Conservation (phyloP, 2,888 invertebrate genomes). For the Apodemia zela region DNA sequence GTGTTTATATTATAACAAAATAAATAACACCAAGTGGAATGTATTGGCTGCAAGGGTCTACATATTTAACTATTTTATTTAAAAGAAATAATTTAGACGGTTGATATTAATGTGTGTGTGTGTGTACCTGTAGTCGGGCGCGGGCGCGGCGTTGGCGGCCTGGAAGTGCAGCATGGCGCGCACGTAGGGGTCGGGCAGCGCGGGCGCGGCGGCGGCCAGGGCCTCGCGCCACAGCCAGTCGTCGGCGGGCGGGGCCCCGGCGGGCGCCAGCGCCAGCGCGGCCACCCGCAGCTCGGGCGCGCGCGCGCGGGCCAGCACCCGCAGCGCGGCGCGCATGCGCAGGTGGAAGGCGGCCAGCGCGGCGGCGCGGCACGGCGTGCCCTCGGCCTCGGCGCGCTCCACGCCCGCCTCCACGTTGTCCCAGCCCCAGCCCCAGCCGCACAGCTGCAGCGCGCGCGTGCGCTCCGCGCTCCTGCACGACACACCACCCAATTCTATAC, state of each 20-base stretch:
- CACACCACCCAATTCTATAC: no score
- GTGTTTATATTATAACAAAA: no score
- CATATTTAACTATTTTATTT: no score
- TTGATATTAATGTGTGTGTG: no score
- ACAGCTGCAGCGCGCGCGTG: conserved; percentile 89
- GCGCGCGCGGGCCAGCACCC: conserved; percentile 88
- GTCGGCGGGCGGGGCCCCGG: conserved; percentile 86
- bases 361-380: conserved; percentile 89
- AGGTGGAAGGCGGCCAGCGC: conserved; percentile 95
- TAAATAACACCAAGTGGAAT: no score
- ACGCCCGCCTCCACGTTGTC: conserved; percentile 76
- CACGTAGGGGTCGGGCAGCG: conserved; percentile 93
- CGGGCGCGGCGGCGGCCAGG: conserved; percentile 88
- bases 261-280: conserved; percentile 86
- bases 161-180: conserved; percentile 81
- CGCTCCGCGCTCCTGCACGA: conserved; percentile 84
- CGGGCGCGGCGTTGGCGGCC: conserved; percentile 47
- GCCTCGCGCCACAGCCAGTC: conserved; percentile 91
- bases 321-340: conserved; percentile 90
- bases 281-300: conserved; percentile 60
- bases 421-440: conserved; percentile 94
- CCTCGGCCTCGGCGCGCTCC: conserved; percentile 84
- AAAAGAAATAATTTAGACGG: no score
- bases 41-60: no score
- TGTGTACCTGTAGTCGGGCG: conserved; percentile 46